Evolutionary conservation across 2,888 invertebrate genomes (phyloP).

Genomic region (Ischnus inquisitorius): DNA sequence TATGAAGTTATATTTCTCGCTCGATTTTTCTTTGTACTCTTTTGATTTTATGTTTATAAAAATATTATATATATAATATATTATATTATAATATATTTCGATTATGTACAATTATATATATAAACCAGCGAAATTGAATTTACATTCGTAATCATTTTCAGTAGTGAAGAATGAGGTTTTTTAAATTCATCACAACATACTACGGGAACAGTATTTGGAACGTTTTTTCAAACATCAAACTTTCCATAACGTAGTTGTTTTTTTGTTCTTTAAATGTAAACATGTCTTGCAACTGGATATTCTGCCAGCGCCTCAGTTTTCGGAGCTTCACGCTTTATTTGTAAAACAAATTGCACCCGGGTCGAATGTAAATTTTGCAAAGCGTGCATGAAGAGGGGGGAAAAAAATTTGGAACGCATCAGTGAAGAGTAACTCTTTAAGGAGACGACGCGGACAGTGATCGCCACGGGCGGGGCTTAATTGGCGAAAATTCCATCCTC

Average conservation of each 20-base stretch:
- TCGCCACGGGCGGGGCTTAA: slow-evolving; percentile 63
- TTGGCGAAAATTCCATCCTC: slow-evolving; percentile 64
- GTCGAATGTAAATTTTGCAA: slow-evolving; percentile 61
- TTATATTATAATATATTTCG: too few species aligned
- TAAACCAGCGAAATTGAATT: too few species aligned
- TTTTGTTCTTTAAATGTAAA: neutral
- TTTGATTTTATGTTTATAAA: neutral
- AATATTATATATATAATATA: too few species aligned
- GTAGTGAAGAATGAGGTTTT: too few species aligned
- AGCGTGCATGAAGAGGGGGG: slow-evolving; percentile 39
- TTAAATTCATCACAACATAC: too few species aligned
- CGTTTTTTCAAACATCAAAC: neutral
- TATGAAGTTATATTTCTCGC: neutral
- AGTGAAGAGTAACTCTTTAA: slow-evolving; percentile 36
- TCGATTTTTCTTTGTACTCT: neutral
- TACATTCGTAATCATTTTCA: too few species aligned
- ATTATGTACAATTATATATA: too few species aligned
- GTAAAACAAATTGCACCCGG: slow-evolving; percentile 41
- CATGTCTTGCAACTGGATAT: neutral
- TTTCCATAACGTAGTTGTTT: neutral
- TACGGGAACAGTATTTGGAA: too few species aligned
- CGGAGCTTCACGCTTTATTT: slow-evolving; percentile 20
- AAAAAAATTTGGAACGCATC: slow-evolving; percentile 56
- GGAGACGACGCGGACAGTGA: slow-evolving; percentile 29
- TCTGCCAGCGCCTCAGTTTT: slow-evolving; percentile 3